Evolutionary conservation across 2,113 vertebrate genomes (phyloP).

Genomic region (Herpetotheres cachinnans): DNA sequence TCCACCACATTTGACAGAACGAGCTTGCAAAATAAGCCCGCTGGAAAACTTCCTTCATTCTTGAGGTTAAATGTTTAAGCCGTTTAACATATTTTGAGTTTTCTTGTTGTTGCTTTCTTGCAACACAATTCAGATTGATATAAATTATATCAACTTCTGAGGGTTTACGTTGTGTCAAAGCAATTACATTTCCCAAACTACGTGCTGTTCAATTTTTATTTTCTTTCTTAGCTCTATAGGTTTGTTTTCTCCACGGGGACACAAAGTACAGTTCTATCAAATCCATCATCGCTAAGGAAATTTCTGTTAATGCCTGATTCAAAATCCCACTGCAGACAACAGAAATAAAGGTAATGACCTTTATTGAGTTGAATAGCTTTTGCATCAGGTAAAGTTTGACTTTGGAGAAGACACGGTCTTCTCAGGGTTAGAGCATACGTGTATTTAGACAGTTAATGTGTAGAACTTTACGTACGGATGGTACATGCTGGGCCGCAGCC

Average conservation of each 20-base stretch:
- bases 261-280: not conserved
- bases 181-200: not conserved
- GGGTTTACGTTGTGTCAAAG: not conserved
- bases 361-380: not conserved
- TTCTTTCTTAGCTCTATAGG: not conserved
- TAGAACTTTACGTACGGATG: not conserved
- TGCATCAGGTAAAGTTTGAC: not conserved
- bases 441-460: not conserved
- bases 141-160: not conserved
- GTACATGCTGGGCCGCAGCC: not conserved
- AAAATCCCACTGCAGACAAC: not conserved
- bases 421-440: not conserved
- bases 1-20: not conserved
- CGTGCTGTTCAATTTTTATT: not conserved
- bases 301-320: not conserved
- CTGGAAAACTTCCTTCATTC: conserved; percentile 22
- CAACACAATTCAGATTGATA: not conserved
- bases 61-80: conserved; percentile 29
- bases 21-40: conserved; percentile 26
- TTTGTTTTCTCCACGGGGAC: not conserved
- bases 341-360: not conserved
- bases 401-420: not conserved
- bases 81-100: not conserved
- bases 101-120: not conserved
- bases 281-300: not conserved